Evolutionary conservation across 2,888 invertebrate species (phyloP).

Genomic region (Neoaliturus tenellus): DNA sequence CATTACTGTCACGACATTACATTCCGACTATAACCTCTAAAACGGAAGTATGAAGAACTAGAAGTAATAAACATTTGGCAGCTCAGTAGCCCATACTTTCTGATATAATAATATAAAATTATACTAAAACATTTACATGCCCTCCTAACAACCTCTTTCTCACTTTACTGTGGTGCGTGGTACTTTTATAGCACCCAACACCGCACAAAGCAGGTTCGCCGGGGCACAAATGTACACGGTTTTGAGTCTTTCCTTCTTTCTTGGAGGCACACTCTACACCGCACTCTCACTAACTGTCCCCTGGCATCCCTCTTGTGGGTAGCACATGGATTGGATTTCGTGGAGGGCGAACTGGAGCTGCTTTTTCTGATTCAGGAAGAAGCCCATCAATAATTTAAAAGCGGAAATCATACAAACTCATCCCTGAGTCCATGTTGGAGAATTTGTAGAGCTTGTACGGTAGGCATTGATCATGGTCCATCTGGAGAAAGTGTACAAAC

Average conservation of each 20-base stretch:
- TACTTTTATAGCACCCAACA: no score
- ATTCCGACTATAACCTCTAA: no score
- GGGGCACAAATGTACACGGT: conserved; percentile 30
- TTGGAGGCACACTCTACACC: not conserved
- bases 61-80: no score
- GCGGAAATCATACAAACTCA: conserved; percentile 1
- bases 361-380: not conserved
- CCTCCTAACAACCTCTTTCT: no score
- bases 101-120: no score
- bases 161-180: no score
- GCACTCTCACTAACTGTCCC: not conserved
- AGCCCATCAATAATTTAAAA: not conserved
- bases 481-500: not conserved
- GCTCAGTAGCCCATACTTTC: no score
- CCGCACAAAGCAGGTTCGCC: no score
- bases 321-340: not conserved
- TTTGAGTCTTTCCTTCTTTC: conserved; percentile 4
- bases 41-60: no score
- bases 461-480: not conserved
- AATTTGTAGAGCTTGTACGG: not conserved
- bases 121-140: no score
- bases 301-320: not conserved
- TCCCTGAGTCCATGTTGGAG: not conserved
- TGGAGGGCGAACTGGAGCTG: not conserved
- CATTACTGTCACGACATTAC: no score